Conservation (phyloP, 2,113 vertebrate genomes). For the Clupea harengus region DNA sequence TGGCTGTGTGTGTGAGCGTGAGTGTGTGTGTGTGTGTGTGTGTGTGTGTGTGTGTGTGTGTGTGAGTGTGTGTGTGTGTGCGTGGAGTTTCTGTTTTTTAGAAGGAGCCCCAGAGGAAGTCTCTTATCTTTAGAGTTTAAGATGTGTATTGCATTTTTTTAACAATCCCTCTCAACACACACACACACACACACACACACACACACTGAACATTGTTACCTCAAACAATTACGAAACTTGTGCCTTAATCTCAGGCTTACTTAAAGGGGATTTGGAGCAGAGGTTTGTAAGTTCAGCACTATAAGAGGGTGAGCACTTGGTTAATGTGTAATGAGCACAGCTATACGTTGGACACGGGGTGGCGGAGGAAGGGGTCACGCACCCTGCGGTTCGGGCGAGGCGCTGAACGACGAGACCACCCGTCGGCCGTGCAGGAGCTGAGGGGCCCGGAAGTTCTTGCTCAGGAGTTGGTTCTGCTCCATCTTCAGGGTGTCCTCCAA, state of each 20-base stretch:
- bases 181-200: neutral
- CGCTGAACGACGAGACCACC: slow-evolving; percentile 53
- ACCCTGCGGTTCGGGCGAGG: slow-evolving; percentile 1
- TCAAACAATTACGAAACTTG: neutral
- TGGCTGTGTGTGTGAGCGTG: neutral
- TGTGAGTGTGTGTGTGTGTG: neutral
- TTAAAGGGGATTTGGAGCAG: neutral
- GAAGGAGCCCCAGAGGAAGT: neutral
- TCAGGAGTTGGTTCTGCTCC: slow-evolving; percentile 44
- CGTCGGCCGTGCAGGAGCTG: slow-evolving; percentile 51
- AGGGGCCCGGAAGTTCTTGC: slow-evolving; percentile 52
- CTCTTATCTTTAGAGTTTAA: neutral
- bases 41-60: neutral
- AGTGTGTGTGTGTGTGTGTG: too few relatives aligned
- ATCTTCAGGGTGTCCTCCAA: slow-evolving; percentile 56
- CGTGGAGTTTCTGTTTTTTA: neutral
- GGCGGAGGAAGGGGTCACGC: neutral
- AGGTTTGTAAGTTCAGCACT: neutral
- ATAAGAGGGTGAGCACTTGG: neutral
- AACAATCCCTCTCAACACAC: neutral
- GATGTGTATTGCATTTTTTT: neutral
- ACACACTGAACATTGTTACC: neutral
- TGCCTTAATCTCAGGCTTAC: neutral
- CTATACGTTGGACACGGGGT: neutral
- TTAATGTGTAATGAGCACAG: neutral